Percentiles rank a stretch among this genome's conserved stretches.
phyloP scores from a whole-genome alignment of 2,797 vertebrate species.

The Aldrovandia affinis region DNA sequence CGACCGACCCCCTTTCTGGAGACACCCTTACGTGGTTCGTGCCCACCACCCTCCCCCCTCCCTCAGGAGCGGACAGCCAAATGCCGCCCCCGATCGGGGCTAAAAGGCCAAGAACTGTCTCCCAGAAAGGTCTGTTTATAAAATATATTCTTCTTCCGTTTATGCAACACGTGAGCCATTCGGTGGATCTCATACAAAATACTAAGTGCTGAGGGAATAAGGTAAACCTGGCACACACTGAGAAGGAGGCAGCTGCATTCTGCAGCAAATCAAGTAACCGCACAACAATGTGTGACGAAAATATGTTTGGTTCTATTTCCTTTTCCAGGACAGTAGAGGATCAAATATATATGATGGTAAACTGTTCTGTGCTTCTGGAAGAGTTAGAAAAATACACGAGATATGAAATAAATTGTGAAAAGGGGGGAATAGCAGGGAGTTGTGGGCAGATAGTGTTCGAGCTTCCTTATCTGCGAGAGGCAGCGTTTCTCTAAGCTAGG shows the following conservation, averaged over 20 bases:
- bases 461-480: slow-evolving; percentile 6
- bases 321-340: background rate
- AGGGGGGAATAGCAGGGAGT: background rate
- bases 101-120: too few species aligned
- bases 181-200: background rate
- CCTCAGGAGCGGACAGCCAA: too few species aligned
- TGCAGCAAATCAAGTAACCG: background rate
- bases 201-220: too few species aligned
- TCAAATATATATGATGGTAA: background rate
- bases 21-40: too few species aligned
- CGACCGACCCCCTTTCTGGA: too few species aligned
- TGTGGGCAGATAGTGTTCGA: background rate
- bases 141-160: background rate
- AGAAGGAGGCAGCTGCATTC: background rate
- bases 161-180: background rate
- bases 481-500: slow-evolving; percentile 9
- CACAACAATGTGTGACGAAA: background rate
- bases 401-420: slow-evolving; percentile 17
- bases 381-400: background rate
- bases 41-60: too few species aligned
- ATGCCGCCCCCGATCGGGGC: too few species aligned
- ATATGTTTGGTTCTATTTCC: background rate
- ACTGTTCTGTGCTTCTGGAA: background rate
- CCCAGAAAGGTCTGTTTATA: background rate
- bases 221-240: background rate